Conservation (phyloP, 2,113 vertebrate species). For the Petaurus breviceps region DNA sequence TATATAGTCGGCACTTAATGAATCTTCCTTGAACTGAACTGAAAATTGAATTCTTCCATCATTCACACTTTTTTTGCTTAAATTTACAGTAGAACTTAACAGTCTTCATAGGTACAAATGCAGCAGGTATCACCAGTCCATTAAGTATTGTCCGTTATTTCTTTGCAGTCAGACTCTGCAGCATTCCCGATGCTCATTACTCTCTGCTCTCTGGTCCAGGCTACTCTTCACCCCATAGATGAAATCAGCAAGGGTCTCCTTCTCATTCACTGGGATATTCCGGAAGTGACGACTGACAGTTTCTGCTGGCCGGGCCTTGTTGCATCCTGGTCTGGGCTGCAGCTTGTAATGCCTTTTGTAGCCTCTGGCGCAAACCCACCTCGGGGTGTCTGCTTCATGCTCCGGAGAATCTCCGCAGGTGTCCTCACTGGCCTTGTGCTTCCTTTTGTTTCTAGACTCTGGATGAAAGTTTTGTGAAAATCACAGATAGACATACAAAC, state of each 20-base stretch:
- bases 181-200: conserved; percentile 93
- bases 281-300: conserved; percentile 99
- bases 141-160: conserved; percentile 47
- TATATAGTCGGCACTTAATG: too few species aligned
- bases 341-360: too few species aligned
- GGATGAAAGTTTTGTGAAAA: conserved; percentile 99
- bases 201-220: conserved; percentile 95
- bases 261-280: conserved; percentile 98
- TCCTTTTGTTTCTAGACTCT: conserved; percentile 98
- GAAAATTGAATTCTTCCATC: too few species aligned
- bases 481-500: conserved; percentile 99
- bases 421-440: conserved; percentile 98
- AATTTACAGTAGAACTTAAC: background rate
- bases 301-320: too few species aligned
- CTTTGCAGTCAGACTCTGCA: conserved; percentile 22
- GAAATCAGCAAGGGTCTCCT: conserved; percentile 97
- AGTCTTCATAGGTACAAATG: conserved; percentile 79
- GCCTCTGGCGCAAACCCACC: conserved; percentile 81
- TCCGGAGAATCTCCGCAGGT: conserved; percentile 98
- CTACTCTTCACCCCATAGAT: conserved; percentile 99
- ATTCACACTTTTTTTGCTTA: too few species aligned
- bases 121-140: conserved; percentile 75
- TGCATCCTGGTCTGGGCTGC: too few species aligned
- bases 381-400: conserved; percentile 95
- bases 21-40: too few species aligned